phyloP scores from a whole-genome alignment of 2,797 vertebrate genomes.

The Enteromius radiatus region DNA sequence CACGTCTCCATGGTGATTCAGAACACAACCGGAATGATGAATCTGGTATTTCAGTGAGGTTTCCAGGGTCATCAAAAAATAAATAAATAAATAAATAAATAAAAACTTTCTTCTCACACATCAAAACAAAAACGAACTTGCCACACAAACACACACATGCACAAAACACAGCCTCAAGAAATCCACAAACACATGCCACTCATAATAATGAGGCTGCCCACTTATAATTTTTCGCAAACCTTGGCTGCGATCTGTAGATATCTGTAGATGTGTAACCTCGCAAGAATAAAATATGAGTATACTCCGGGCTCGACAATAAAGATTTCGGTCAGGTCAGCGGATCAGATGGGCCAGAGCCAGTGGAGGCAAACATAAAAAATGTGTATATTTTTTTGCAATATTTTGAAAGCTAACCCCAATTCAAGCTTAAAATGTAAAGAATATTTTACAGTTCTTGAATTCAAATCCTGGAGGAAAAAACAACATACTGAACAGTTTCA shows the following conservation, averaged over 20 bases:
- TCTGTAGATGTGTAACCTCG: slow-evolving; percentile 11
- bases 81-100: neutral
- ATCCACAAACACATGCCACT: neutral
- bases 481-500: neutral
- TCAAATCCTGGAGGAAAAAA: neutral
- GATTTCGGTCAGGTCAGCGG: neutral
- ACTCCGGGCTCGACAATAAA: neutral
- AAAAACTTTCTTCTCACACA: slow-evolving; percentile 30
- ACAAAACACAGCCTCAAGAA: slow-evolving; percentile 24
- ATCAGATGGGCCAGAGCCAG: neutral
- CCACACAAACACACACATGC: neutral
- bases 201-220: slow-evolving; percentile 15
- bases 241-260: slow-evolving; percentile 3
- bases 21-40: slow-evolving; percentile 27
- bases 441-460: neutral
- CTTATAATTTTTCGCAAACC: neutral
- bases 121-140: slow-evolving; percentile 6
- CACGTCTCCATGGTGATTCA: slow-evolving; percentile 36
- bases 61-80: slow-evolving; percentile 37
- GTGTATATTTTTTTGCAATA: neutral
- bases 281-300: neutral
- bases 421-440: neutral
- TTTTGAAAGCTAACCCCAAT: neutral
- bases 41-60: slow-evolving; percentile 30
- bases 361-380: neutral